Evolutionary conservation across 2,113 vertebrate species (phyloP).

Genomic region (Gorsachius goisagi): DNA sequence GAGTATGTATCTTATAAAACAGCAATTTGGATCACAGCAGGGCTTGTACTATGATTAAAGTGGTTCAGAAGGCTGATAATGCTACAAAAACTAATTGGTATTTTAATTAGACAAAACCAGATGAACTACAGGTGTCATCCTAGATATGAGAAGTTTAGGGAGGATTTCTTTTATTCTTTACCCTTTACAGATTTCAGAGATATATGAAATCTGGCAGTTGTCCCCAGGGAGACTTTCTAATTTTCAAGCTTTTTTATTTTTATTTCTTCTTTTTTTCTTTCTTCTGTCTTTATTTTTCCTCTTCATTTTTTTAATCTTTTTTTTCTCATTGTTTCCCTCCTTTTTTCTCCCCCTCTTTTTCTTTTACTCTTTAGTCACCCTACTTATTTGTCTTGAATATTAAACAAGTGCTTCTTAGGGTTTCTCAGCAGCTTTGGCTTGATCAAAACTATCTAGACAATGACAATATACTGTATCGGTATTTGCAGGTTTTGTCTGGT

Average conservation of each 20-base stretch:
- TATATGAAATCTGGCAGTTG: neutral
- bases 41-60: neutral
- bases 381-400: constrained; percentile 24
- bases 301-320: too few relatives aligned
- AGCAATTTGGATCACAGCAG: neutral
- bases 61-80: neutral
- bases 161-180: neutral
- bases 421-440: neutral
- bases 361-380: neutral
- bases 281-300: too few relatives aligned
- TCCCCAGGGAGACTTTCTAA: neutral
- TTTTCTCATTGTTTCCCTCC: too few relatives aligned
- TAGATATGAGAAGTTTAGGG: neutral
- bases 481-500: neutral
- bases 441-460: neutral
- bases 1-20: neutral
- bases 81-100: constrained; percentile 8
- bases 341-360: neutral
- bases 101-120: constrained; percentile 45
- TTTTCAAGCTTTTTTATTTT: neutral
- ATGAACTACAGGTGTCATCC: neutral
- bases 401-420: neutral
- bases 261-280: too few relatives aligned
- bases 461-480: neutral
- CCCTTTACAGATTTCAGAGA: neutral